A percentile compares a stretch with the other conserved stretches of the same genome.
Conservation (phyloP, 1,140 invertebrate species). For the Camponotus vicinus region DNA sequence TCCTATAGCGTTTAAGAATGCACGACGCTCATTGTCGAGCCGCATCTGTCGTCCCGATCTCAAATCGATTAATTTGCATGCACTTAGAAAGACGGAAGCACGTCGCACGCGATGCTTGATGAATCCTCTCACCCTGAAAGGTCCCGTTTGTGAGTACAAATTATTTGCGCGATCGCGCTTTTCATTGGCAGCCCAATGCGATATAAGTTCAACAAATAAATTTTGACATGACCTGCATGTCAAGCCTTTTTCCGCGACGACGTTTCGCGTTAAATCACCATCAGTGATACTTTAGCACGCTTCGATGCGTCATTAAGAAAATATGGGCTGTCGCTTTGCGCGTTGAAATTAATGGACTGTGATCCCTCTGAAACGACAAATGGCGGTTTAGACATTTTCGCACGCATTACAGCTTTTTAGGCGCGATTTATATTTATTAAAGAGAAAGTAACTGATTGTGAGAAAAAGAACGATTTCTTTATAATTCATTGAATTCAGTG, state of each 20-base stretch:
- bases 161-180: conserved; percentile 58
- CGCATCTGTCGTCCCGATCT: conserved; percentile 49
- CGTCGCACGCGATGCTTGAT: conserved; percentile 53
- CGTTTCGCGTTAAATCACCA: conserved; percentile 34
- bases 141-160: conserved; percentile 57
- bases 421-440: background rate
- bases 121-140: conserved; percentile 24
- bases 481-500: conserved; percentile 22
- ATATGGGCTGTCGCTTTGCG: background rate
- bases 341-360: conserved; percentile 14
- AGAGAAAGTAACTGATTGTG: conserved; percentile 4
- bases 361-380: conserved; percentile 10
- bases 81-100: conserved; percentile 76
- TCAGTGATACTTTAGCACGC: conserved; percentile 1
- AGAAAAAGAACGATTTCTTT: background rate
- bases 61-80: conserved; percentile 69
- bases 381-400: background rate
- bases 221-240: conserved; percentile 27
- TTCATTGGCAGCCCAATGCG: conserved; percentile 56
- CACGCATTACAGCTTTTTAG: background rate
- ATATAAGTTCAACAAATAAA: conserved; percentile 31
- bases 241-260: conserved; percentile 22
- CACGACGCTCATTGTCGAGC: conserved; percentile 38
- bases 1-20: conserved; percentile 53
- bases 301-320: background rate